phyloP scores from a whole-genome alignment of 1,140 invertebrate genomes.

The Matsumurasca onukii region DNA sequence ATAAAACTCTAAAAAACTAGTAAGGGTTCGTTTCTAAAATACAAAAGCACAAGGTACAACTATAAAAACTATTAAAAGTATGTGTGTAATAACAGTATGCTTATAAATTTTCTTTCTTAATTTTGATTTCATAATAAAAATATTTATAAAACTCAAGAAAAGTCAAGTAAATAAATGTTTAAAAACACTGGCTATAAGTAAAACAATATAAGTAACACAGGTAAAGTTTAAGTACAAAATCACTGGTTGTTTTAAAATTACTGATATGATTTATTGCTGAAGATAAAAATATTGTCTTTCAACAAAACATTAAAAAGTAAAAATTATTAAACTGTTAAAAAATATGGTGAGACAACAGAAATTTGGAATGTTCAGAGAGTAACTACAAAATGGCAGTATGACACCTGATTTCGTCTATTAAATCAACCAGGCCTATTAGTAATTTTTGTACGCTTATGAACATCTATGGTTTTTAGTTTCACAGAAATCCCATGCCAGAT shows the following conservation, averaged over 20 bases:
- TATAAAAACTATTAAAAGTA: no score
- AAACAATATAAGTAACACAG: no score
- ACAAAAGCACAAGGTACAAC: neutral
- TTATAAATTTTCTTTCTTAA: no score
- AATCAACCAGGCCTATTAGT: neutral
- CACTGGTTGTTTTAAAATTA: no score
- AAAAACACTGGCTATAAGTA: no score
- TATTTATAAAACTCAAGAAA: no score
- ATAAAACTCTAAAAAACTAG: constrained; percentile 23
- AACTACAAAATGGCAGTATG: constrained; percentile 8
- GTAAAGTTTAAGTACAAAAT: no score
- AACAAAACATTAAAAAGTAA: neutral
- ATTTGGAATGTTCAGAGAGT: constrained; percentile 21
- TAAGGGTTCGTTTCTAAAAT: neutral
- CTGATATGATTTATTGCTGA: constrained; percentile 10
- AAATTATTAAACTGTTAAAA: neutral
- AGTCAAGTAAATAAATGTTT: no score
- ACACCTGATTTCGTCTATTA: no score
- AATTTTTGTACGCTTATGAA: neutral
- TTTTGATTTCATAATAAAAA: no score
- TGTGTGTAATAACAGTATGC: no score
- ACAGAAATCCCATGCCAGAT: neutral
- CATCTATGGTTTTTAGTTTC: neutral
- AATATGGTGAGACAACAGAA: neutral
- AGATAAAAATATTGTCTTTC: neutral